These are phyloP conservation scores for Muraenolepis orangiensis DNA, from an alignment of 2,797 vertebrate genomes.

Conservation along the genomic window DNA sequence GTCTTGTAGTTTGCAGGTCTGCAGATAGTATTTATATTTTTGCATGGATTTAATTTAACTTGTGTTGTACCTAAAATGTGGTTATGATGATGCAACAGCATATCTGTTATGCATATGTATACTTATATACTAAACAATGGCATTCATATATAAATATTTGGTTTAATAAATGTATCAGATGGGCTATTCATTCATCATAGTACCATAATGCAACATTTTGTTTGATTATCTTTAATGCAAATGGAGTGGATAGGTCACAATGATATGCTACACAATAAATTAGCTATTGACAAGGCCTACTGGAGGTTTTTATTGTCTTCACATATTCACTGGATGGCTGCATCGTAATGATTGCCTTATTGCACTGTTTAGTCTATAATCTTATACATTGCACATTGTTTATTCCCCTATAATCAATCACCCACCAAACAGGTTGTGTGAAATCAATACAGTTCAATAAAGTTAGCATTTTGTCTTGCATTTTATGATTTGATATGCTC, in stretches of 20 bases:
- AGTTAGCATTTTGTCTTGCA: conserved; percentile 16
- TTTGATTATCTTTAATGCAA: background rate
- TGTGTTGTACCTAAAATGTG: background rate
- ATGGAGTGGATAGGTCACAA: background rate
- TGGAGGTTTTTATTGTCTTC: background rate
- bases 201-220: background rate
- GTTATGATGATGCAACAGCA: background rate
- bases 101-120: background rate
- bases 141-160: background rate
- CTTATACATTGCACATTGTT: background rate
- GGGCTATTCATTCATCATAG: background rate
- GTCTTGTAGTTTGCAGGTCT: too few species aligned
- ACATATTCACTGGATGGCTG: background rate
- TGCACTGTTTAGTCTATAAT: background rate
- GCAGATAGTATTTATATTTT: too few species aligned
- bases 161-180: background rate
- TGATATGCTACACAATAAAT: background rate
- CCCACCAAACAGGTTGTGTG: conserved; percentile 2
- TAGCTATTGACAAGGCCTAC: background rate
- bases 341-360: background rate
- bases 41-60: background rate
- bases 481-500: conserved; percentile 36
- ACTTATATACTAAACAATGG: too few species aligned
- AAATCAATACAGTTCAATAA: conserved; percentile 17
- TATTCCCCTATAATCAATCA: background rate